Percentiles rank a stretch among this genome's conserved stretches.
Evolutionary conservation across 2,797 vertebrate genomes (phyloP).

Genomic region (Mormyrus proboscirostris): DNA sequence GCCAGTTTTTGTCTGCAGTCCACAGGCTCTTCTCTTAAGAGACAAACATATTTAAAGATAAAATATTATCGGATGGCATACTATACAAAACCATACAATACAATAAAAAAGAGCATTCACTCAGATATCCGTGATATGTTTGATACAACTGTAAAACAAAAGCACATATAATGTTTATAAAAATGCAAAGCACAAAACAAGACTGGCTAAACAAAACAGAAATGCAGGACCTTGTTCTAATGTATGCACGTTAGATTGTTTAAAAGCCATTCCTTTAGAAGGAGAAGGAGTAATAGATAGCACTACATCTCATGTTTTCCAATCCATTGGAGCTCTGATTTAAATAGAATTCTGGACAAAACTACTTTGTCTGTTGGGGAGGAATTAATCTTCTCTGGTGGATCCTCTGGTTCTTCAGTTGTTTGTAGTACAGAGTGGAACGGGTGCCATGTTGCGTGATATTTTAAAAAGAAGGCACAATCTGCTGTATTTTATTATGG

Average conservation of each 20-base stretch:
- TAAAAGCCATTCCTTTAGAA: not conserved
- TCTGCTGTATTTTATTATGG: not conserved
- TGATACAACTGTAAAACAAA: not conserved
- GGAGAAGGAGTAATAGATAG: not conserved
- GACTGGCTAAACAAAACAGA: not conserved
- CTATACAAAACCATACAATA: not conserved
- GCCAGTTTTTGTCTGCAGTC: not conserved
- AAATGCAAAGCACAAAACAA: not conserved
- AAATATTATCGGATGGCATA: not conserved
- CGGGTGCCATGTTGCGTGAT: not conserved
- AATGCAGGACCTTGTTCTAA: not conserved
- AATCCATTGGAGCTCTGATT: not conserved
- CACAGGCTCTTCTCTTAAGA: no score
- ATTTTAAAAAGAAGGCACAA: not conserved
- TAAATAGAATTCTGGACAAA: not conserved
- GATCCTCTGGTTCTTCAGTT: not conserved
- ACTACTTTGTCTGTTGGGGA: not conserved
- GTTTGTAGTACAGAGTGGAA: not conserved
- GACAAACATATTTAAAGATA: not conserved
- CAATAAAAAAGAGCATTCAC: no score
- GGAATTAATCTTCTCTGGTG: not conserved
- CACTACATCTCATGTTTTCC: not conserved
- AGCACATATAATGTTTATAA: not conserved
- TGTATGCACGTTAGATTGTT: not conserved
- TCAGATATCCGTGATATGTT: not conserved